Percentiles rank a stretch among this genome's conserved stretches.
phyloP scores from a whole-genome alignment of 2,113 vertebrate genomes.

The Lamprotornis superbus region DNA sequence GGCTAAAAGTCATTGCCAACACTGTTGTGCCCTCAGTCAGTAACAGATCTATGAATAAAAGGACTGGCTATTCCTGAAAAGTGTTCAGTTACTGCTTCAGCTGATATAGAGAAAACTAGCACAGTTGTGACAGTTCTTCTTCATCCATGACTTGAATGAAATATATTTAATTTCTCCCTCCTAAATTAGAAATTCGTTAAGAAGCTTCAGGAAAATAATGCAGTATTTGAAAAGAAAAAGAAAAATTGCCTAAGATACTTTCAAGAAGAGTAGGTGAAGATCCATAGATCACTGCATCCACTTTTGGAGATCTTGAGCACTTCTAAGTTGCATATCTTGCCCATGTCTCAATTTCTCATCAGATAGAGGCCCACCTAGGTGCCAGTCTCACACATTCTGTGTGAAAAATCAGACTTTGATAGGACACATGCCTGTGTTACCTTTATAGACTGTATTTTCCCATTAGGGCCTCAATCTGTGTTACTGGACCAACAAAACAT shows the following conservation, averaged over 20 bases:
- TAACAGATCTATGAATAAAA: neutral
- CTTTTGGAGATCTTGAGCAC: neutral
- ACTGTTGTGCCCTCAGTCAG: neutral
- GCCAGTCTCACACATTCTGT: neutral
- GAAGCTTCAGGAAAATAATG: neutral
- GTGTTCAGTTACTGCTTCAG: neutral
- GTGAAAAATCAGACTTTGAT: neutral
- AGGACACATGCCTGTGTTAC: neutral
- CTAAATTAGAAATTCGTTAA: neutral
- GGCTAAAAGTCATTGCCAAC: neutral
- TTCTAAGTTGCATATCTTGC: neutral
- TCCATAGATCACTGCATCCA: neutral
- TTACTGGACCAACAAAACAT: neutral
- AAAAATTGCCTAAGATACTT: neutral
- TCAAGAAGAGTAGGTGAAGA: neutral
- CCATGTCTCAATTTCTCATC: neutral
- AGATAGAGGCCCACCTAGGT: neutral
- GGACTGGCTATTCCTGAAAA: neutral
- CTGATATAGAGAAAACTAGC: neutral
- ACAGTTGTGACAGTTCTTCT: neutral
- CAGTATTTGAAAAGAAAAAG: neutral
- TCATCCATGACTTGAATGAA: neutral
- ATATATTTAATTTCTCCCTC: neutral
- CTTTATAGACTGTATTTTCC: neutral
- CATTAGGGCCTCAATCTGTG: neutral